A percentile compares a stretch with the other conserved stretches of the same genome.
Conservation (phyloP, 2,888 invertebrate species). For the Rotaria magnacalcarata region DNA sequence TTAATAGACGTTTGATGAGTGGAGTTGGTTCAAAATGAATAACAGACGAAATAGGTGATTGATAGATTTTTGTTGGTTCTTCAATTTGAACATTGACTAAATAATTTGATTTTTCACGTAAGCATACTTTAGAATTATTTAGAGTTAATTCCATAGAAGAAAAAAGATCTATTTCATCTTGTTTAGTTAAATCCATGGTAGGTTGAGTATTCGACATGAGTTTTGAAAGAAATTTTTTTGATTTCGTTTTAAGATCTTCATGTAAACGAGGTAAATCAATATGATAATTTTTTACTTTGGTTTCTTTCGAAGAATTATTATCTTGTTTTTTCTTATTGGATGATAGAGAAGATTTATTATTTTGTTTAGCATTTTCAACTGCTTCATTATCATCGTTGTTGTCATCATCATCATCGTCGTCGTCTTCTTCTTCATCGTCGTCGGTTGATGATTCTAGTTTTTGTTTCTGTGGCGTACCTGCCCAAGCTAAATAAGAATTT, state of each 20-base stretch:
- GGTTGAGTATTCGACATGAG: conserved; percentile 21
- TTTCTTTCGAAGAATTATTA: not conserved
- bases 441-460: not conserved
- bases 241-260: conserved; percentile 46
- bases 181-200: not conserved
- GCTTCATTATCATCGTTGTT: conserved; percentile 53
- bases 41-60: not conserved
- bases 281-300: conserved; percentile 32
- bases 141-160: not conserved
- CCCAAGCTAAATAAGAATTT: not conserved
- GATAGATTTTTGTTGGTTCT: not conserved
- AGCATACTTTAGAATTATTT: not conserved
- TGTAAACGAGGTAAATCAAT: conserved; percentile 45
- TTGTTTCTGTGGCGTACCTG: not conserved
- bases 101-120: not conserved
- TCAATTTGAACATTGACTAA: not conserved
- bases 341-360: not conserved
- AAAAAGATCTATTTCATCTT: not conserved
- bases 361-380: conserved; percentile 46
- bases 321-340: not conserved
- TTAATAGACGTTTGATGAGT: not conserved
- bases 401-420: conserved; percentile 52
- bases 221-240: conserved; percentile 44
- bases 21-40: conserved; percentile 13
- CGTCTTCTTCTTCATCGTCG: conserved; percentile 59